Evolutionary conservation across 2,113 vertebrate species (phyloP).

Genomic region (Ranitomeya variabilis): DNA sequence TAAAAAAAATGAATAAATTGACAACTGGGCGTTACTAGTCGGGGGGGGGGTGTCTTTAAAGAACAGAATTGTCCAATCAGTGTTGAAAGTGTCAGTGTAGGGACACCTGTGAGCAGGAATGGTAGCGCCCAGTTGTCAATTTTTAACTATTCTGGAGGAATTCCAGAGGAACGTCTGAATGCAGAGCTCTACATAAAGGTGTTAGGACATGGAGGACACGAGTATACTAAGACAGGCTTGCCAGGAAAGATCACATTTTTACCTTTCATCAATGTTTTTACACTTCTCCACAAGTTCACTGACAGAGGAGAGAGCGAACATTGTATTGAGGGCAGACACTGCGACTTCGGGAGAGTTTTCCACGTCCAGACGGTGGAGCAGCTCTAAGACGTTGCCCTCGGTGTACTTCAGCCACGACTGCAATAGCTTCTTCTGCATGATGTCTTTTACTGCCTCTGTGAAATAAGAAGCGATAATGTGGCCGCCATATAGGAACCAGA

Average conservation of each 20-base stretch:
- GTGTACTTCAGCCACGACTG: constrained; percentile 82
- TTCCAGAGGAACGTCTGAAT: too few species aligned
- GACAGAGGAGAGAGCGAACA: constrained; percentile 75
- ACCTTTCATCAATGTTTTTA: constrained; percentile 80
- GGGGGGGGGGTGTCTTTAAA: too few species aligned
- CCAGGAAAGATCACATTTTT: constrained; percentile 20
- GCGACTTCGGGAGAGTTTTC: constrained; percentile 90
- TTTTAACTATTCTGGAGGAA: too few species aligned
- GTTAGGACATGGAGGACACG: too few species aligned
- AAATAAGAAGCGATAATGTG: neutral
- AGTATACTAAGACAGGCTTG: too few species aligned
- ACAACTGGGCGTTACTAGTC: too few species aligned
- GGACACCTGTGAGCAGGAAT: too few species aligned
- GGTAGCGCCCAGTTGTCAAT: too few species aligned
- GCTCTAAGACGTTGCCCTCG: constrained; percentile 80
- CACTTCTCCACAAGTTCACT: constrained; percentile 74
- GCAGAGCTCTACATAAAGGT: too few species aligned
- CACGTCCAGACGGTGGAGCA: constrained; percentile 91
- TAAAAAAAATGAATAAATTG: too few species aligned
- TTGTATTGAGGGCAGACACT: constrained; percentile 73
- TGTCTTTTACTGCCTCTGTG: constrained; percentile 83
- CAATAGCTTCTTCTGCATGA: constrained; percentile 79
- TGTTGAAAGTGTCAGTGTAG: too few species aligned
- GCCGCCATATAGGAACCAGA: neutral
- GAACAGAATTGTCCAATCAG: too few species aligned